Base-by-base conservation (phyloP, 2,888 invertebrate genomes). In the Sthenelais limicola region DNA sequence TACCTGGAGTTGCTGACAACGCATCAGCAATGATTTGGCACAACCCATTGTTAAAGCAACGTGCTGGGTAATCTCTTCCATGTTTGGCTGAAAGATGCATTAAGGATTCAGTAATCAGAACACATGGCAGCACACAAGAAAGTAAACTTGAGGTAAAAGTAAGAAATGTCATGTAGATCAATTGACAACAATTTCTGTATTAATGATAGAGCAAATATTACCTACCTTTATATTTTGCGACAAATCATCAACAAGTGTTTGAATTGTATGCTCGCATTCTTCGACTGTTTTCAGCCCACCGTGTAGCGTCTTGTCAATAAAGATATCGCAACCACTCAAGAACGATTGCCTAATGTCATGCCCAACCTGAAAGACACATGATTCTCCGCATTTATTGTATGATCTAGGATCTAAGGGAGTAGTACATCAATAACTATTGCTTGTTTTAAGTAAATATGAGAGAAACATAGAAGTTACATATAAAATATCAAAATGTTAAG, bases 1-100 rank as follows among this genome's bases (percentile, higher is more conserved):
- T 74, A 83, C 84, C 82, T 84, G 83, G 12, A 83, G 71, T 70
- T 82, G 79, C 68, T 84, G 84, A 75, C 82, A 82, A 33, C 80
- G 81, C 49, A 78, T 75, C 15, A 84, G 75, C 30, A 84, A 73
- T 18, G 80, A 77, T 71, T 79, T 81, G 67, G 78, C 77, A 3
- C 78, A 76, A 5, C 80, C 73, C 21, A 81, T 78, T 9, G 80
- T 76, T 24, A 81, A 73, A 62, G 82, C 82, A n/a, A 83, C 48
- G 28, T 67, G 49, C 43, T 48, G 67, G 7, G 49, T n/a, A 1
- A 67, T 26, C n/a, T 18, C 48, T 26, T 67, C 67, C 3, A 48
- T 30, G 9, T 48, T 32, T 2, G 24, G 24, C 67, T 67, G 9
- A 47, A 67, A 67, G 5, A 66, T 1, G n/a, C n/a, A n/a, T n/a